A percentile compares a stretch with the other conserved stretches of the same genome.
phyloP scores from a whole-genome alignment of 1,140 invertebrate species.

The Phenacoccus solenopsis region DNA sequence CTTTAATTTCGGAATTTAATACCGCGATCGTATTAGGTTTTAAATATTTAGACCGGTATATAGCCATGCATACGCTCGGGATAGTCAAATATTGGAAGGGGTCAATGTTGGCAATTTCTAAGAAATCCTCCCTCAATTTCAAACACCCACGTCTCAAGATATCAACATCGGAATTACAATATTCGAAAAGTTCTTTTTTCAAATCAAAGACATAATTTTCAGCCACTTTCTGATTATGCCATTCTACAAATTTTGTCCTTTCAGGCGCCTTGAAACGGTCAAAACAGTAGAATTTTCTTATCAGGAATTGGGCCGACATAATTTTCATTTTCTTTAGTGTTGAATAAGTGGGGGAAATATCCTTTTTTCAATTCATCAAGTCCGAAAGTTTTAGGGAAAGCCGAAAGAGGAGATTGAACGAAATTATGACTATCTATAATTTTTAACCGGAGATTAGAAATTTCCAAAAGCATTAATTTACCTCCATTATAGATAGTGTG shows the following conservation, averaged over 20 bases:
- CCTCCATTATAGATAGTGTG: constrained; percentile 4
- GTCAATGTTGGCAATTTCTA: constrained; percentile 12
- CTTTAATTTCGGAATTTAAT: neutral
- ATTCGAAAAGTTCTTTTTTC: constrained; percentile 15
- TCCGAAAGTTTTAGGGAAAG: constrained; percentile 15
- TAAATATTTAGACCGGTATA: constrained; percentile 15
- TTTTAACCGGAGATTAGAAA: neutral
- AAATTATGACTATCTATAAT: constrained; percentile 18
- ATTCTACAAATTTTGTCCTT: constrained; percentile 16
- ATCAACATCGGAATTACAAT: constrained; percentile 22
- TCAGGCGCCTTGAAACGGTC: constrained; percentile 6
- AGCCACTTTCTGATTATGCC: constrained; percentile 17
- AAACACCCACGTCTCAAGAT: constrained; percentile 20
- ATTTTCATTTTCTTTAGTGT: constrained; percentile 21
- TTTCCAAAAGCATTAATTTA: constrained; percentile 17
- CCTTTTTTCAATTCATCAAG: constrained; percentile 20
- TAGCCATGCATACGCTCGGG: constrained; percentile 12
- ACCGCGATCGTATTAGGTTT: neutral
- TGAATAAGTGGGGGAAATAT: constrained; percentile 20
- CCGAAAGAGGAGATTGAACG: neutral
- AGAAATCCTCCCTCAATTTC: constrained; percentile 15
- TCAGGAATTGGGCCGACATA: constrained; percentile 19
- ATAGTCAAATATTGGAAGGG: constrained; percentile 14
- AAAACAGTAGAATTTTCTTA: constrained; percentile 19
- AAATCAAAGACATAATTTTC: constrained; percentile 21